A percentile compares a stretch with the other conserved stretches of the same genome.
phyloP scores from a whole-genome alignment of 37 sponge, comb jelly and placozoan species.

The Amphimedon queenslandica region DNA sequence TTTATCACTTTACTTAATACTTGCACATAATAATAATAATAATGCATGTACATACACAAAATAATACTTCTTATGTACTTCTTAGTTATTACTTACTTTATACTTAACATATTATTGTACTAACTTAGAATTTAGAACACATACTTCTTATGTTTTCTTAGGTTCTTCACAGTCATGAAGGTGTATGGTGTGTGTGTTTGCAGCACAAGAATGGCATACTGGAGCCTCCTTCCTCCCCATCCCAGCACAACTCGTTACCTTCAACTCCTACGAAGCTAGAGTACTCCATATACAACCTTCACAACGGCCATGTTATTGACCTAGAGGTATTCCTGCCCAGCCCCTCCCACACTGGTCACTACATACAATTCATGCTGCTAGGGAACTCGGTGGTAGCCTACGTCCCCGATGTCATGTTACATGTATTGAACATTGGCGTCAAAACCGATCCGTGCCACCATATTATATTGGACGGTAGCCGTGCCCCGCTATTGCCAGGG shows the following conservation, averaged over 20 bases:
- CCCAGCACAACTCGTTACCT: no score
- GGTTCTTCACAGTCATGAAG: conserved; percentile 38
- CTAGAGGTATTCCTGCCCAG: conserved; percentile 32
- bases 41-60: no score
- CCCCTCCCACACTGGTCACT: not conserved
- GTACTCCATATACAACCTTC: conserved; percentile 57
- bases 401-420: conserved; percentile 44
- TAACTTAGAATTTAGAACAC: no score
- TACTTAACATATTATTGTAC: no score
- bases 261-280: conserved; percentile 21
- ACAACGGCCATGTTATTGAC: conserved; percentile 57
- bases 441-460: conserved; percentile 63
- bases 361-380: conserved; percentile 50
- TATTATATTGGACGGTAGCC: conserved; percentile 26
- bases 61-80: no score
- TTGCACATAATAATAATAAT: no score
- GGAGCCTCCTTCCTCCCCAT: not conserved
- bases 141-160: no score
- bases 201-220: conserved; percentile 35
- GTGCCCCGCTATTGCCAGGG: conserved; percentile 10
- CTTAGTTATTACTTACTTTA: no score
- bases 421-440: conserved; percentile 55
- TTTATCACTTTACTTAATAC: no score
- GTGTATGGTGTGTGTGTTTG: conserved; percentile 57
- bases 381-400: conserved; percentile 53